Evolutionary conservation across 2,888 invertebrate species (phyloP).

Genomic region (Biston stratarius): DNA sequence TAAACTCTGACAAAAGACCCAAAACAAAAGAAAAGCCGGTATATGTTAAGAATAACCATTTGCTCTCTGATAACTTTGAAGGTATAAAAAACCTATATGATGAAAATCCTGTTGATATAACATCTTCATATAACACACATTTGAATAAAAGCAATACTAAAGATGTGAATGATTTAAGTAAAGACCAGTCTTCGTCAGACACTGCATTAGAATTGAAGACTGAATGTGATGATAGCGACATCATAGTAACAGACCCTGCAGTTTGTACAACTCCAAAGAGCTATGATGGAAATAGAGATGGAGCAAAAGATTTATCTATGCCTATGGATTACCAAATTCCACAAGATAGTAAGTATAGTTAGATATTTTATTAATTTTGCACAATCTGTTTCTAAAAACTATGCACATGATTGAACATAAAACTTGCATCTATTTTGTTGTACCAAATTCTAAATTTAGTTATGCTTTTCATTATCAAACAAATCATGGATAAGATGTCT

Average conservation of each 20-base stretch:
- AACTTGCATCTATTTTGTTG: not conserved
- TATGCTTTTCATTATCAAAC: not conserved
- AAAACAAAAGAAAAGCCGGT: conserved; percentile 73
- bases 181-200: conserved; percentile 60
- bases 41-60: conserved; percentile 63
- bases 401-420: not conserved
- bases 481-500: too few species aligned
- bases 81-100: conserved; percentile 72
- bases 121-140: conserved; percentile 64
- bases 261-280: conserved; percentile 73
- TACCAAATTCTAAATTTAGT: not conserved
- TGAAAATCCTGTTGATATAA: conserved; percentile 71
- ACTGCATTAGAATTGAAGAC: conserved; percentile 73
- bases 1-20: conserved; percentile 74
- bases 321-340: conserved; percentile 75
- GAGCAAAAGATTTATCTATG: conserved; percentile 66
- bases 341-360: conserved; percentile 70
- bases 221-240: conserved; percentile 81
- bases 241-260: conserved; percentile 78
- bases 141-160: conserved; percentile 59
- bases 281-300: conserved; percentile 70
- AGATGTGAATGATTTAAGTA: conserved; percentile 64
- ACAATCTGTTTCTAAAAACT: conserved; percentile 9
- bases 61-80: conserved; percentile 67
- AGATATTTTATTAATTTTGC: conserved; percentile 1